Evolutionary conservation across 2,797 vertebrate genomes (phyloP).

Genomic region (Pangasius krempfi): DNA sequence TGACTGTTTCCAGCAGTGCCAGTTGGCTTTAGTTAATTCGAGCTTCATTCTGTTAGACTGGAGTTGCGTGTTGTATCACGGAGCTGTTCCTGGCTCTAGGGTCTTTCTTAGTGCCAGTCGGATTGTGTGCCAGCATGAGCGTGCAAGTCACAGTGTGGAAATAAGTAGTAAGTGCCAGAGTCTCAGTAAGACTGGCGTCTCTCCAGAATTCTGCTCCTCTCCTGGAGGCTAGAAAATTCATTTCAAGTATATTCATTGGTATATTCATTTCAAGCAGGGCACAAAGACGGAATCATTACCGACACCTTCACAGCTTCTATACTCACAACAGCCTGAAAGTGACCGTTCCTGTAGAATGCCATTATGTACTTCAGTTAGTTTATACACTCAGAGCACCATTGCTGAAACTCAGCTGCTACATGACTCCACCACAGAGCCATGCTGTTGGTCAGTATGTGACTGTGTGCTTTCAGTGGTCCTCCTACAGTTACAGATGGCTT

Average conservation of each 20-base stretch:
- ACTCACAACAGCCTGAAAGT: not conserved
- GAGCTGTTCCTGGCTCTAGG: slow-evolving; percentile 40
- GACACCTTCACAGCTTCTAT: not conserved
- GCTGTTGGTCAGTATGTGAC: slow-evolving; percentile 41
- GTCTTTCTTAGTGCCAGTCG: slow-evolving; percentile 41
- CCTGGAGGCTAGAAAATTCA: slow-evolving; percentile 2
- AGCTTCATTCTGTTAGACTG: slow-evolving; percentile 35
- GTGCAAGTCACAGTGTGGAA: slow-evolving; percentile 36
- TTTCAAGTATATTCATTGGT: too few relatives aligned
- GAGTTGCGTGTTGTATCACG: slow-evolving; percentile 53
- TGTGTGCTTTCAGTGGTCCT: slow-evolving; percentile 50
- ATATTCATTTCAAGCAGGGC: not conserved
- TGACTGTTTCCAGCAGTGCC: slow-evolving; percentile 10
- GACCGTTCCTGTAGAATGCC: not conserved
- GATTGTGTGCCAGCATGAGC: slow-evolving; percentile 16
- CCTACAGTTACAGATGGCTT: slow-evolving; percentile 59
- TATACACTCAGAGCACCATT: not conserved
- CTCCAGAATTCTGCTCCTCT: slow-evolving; percentile 18
- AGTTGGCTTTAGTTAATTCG: slow-evolving; percentile 26
- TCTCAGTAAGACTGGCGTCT: slow-evolving; percentile 21
- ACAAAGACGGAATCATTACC: not conserved
- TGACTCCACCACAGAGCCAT: slow-evolving; percentile 25
- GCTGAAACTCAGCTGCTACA: slow-evolving; percentile 6
- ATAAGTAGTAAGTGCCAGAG: slow-evolving; percentile 59
- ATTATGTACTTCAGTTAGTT: not conserved